These are phyloP conservation scores for Acanthis flammea DNA, from an alignment of 2,797 vertebrate species.

Conservation along the genomic window DNA sequence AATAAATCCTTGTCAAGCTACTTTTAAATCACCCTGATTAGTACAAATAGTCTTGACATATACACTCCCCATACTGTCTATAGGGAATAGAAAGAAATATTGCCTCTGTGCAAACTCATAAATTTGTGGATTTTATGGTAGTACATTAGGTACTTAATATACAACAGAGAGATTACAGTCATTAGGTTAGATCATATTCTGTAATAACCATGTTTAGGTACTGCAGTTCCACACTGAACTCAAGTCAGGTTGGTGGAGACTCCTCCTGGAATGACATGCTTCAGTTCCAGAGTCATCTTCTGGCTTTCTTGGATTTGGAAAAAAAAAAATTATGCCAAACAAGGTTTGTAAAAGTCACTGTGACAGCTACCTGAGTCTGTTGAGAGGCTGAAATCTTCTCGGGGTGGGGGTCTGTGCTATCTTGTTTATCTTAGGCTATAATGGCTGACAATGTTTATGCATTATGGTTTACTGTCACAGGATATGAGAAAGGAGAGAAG, in stretches of 20 bases:
- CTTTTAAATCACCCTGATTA: constrained; percentile 33
- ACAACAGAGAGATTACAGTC: constrained; percentile 28
- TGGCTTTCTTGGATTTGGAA: neutral
- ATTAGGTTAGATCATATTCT: constrained; percentile 13
- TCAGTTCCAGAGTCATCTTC: neutral
- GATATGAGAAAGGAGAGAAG: neutral
- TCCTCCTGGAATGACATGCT: neutral
- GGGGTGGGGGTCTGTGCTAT: neutral
- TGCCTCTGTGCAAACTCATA: constrained; percentile 40
- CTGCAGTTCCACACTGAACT: neutral
- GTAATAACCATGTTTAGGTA: neutral
- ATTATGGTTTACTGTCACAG: neutral
- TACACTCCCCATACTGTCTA: neutral
- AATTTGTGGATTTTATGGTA: constrained; percentile 1
- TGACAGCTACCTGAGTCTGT: neutral
- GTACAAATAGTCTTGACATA: constrained; percentile 47
- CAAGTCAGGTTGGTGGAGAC: neutral
- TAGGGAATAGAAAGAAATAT: constrained; percentile 49
- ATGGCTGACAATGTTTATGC: neutral
- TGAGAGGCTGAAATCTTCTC: neutral
- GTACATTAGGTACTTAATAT: constrained; percentile 13
- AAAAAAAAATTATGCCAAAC: neutral
- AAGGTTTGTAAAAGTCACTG: neutral
- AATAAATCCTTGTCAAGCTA: constrained; percentile 25
- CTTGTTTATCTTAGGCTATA: neutral